Evolutionary conservation across 2,797 vertebrate genomes (phyloP).

Genomic region (Sebastes melanostomus): DNA sequence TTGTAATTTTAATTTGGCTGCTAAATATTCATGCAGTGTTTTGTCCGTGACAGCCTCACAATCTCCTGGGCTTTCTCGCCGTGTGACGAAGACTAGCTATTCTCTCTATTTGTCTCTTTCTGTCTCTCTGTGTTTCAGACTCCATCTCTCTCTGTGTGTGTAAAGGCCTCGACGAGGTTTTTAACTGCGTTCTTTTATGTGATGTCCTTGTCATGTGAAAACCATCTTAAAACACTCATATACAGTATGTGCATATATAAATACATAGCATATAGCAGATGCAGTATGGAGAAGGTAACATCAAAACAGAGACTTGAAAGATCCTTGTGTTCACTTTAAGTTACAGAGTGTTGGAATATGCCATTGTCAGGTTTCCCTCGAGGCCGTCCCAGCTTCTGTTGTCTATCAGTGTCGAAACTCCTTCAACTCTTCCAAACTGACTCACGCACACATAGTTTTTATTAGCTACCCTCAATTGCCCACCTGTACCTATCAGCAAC

Average conservation of each 20-base stretch:
- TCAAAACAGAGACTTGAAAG: conserved; percentile 56
- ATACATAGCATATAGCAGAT: conserved; percentile 37
- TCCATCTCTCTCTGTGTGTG: conserved; percentile 16
- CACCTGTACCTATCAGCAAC: neutral
- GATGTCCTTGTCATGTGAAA: conserved; percentile 62
- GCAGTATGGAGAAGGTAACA: conserved; percentile 36
- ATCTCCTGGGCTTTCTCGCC: conserved; percentile 74
- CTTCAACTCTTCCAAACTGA: conserved; percentile 31
- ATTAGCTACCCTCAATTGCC: neutral
- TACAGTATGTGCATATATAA: conserved; percentile 59
- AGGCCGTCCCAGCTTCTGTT: conserved; percentile 30
- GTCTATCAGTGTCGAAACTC: conserved; percentile 23
- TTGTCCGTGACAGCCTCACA: conserved; percentile 79
- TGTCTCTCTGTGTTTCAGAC: conserved; percentile 56
- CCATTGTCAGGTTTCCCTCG: conserved; percentile 47
- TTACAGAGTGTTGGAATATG: conserved; percentile 34
- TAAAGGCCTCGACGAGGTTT: conserved; percentile 33
- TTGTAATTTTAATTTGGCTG: conserved; percentile 81
- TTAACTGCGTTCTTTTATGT: conserved; percentile 57
- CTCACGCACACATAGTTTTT: conserved; percentile 4
- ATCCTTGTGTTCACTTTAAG: conserved; percentile 42
- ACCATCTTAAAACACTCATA: conserved; percentile 28
- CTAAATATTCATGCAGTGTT: conserved; percentile 84
- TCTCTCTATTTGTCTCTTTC: conserved; percentile 68
- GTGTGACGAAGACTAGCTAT: conserved; percentile 70